A percentile compares a stretch with the other conserved stretches of the same genome.
Evolutionary conservation across 1,140 invertebrate genomes (phyloP).

Genomic region (Drosophila obscura): DNA sequence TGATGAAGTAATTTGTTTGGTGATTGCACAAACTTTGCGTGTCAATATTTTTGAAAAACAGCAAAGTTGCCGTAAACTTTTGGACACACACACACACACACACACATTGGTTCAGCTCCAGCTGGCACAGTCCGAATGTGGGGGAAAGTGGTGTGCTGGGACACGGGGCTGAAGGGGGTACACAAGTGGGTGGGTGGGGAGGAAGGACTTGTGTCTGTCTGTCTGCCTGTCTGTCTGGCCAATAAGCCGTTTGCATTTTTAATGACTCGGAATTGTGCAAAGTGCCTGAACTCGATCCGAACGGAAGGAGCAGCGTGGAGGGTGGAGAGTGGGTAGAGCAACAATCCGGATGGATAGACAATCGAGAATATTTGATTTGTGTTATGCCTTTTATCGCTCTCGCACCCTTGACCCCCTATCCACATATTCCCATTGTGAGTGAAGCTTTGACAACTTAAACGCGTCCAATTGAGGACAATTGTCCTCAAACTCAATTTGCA

Average conservation of each 20-base stretch:
- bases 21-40: slow-evolving; percentile 79
- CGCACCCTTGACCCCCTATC: slow-evolving; percentile 26
- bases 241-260: slow-evolving; percentile 70
- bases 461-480: slow-evolving; percentile 36
- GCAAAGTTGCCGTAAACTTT: slow-evolving; percentile 53
- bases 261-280: slow-evolving; percentile 66
- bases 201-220: not conserved
- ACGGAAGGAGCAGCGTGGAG: slow-evolving; percentile 3
- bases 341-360: slow-evolving; percentile 17
- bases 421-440: slow-evolving; percentile 11
- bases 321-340: not conserved
- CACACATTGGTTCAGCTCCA: not conserved
- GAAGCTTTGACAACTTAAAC: slow-evolving; percentile 44
- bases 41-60: slow-evolving; percentile 76
- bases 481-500: slow-evolving; percentile 35
- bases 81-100: slow-evolving; percentile 4
- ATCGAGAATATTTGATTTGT: slow-evolving; percentile 48
- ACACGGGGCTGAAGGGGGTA: slow-evolving; percentile 1
- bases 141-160: slow-evolving; percentile 1
- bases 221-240: slow-evolving; percentile 21
- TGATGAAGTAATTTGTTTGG: slow-evolving; percentile 81
- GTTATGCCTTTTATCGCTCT: slow-evolving; percentile 44
- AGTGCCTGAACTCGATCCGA: slow-evolving; percentile 39
- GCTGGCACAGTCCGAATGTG: not conserved
- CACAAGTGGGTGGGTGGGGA: slow-evolving; percentile 17